These are phyloP conservation scores for Typhlomys cinereus DNA, from an alignment of 2,113 vertebrate genomes.

Conservation along the genomic window DNA sequence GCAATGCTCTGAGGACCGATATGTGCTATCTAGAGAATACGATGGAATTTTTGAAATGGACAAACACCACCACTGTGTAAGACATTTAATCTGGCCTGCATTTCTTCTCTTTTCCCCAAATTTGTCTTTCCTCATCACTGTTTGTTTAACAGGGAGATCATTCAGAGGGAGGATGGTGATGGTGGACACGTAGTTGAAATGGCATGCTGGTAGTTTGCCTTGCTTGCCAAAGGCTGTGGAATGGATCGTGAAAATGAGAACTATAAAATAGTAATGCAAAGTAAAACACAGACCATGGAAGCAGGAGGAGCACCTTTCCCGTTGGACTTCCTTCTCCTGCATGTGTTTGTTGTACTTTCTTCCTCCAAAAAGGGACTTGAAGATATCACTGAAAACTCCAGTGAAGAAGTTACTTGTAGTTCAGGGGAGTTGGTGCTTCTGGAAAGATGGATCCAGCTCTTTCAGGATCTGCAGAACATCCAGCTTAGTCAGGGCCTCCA, in stretches of 20 bases:
- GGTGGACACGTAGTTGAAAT: background rate
- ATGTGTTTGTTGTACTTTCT: fast-evolving
- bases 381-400: background rate
- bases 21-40: background rate
- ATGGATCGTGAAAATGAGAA: fast-evolving
- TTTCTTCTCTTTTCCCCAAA: background rate
- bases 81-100: background rate
- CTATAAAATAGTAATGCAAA: background rate
- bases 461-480: fast-evolving
- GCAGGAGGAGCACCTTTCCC: fast-evolving
- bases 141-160: background rate
- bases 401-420: background rate
- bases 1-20: background rate
- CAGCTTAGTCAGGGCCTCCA: too few species aligned
- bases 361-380: background rate
- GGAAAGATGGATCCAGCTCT: fast-evolving
- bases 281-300: fast-evolving
- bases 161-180: fast-evolving
- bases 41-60: background rate
- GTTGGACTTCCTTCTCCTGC: background rate
- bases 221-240: background rate
- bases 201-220: too few species aligned
- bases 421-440: fast-evolving
- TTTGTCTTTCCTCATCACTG: background rate
- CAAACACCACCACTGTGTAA: too few species aligned